Conservation (phyloP, 2,113 vertebrate genomes). For the Tor tambroides region DNA sequence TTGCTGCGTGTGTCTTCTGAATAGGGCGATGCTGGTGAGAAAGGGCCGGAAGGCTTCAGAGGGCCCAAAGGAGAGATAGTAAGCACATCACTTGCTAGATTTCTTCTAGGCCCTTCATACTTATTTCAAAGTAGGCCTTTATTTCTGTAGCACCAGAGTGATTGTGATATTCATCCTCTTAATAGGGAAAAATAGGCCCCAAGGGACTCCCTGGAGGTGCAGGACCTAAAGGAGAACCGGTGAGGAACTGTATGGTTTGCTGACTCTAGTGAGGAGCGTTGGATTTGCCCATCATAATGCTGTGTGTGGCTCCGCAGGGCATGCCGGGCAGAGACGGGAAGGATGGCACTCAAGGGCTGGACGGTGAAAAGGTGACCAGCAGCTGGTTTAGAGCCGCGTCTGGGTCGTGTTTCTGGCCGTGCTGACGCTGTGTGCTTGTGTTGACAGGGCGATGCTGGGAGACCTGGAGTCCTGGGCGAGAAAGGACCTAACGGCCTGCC, state of each 20-base stretch:
- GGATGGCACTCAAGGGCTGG: slow-evolving; percentile 86
- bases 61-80: slow-evolving; percentile 94
- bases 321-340: slow-evolving; percentile 92
- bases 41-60: slow-evolving; percentile 86
- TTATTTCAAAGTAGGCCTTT: background rate
- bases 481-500: slow-evolving; percentile 94
- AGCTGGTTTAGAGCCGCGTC: background rate
- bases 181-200: slow-evolving; percentile 88
- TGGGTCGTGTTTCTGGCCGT: background rate
- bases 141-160: background rate
- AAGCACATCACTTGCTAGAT: slow-evolving; percentile 60
- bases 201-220: slow-evolving; percentile 84
- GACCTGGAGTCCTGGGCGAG: slow-evolving; percentile 84
- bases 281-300: background rate
- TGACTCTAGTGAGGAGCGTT: background rate
- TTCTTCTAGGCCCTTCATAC: too few species aligned
- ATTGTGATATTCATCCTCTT: slow-evolving; percentile 48
- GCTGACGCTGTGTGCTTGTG: slow-evolving; percentile 43
- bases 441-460: slow-evolving; percentile 87
- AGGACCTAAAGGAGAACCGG: slow-evolving; percentile 90
- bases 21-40: slow-evolving; percentile 88
- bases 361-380: slow-evolving; percentile 89
- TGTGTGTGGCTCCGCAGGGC: slow-evolving; percentile 76
- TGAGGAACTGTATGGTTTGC: slow-evolving; percentile 73
- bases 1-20: slow-evolving; percentile 73